phyloP scores from a whole-genome alignment of 2,797 vertebrate species.

The Parambassis ranga region DNA sequence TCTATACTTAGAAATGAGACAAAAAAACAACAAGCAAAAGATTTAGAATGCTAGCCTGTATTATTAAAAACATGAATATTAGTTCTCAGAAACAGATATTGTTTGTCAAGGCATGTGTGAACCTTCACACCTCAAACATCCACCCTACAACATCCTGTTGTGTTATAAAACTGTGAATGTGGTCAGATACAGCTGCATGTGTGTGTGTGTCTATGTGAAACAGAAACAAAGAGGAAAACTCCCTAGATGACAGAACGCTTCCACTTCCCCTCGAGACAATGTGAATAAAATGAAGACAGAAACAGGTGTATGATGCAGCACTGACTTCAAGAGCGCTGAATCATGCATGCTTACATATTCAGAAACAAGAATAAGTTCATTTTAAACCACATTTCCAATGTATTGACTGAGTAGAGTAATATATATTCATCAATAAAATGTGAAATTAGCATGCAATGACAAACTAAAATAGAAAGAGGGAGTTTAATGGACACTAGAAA shows the following conservation, averaged over 20 bases:
- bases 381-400: slow-evolving; percentile 1
- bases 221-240: slow-evolving; percentile 64
- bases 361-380: not conserved
- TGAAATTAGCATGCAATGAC: not conserved
- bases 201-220: slow-evolving; percentile 23
- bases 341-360: slow-evolving; percentile 38
- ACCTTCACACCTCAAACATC: slow-evolving; percentile 68
- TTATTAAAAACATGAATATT: slow-evolving; percentile 28
- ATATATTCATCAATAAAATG: not conserved
- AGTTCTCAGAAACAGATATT: slow-evolving; percentile 51
- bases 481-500: no score
- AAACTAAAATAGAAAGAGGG: not conserved
- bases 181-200: slow-evolving; percentile 66
- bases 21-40: not conserved
- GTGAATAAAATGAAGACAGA: slow-evolving; percentile 52
- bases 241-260: slow-evolving; percentile 40
- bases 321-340: slow-evolving; percentile 33
- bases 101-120: slow-evolving; percentile 59
- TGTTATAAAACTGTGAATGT: slow-evolving; percentile 65
- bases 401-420: not conserved
- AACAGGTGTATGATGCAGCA: slow-evolving; percentile 41
- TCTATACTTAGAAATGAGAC: not conserved
- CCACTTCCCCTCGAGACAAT: slow-evolving; percentile 56
- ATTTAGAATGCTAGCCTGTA: not conserved
- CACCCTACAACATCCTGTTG: slow-evolving; percentile 75